Percentiles rank a stretch among this genome's conserved stretches.
phyloP scores from a whole-genome alignment of 2,113 vertebrate genomes.

The Phalacrocorax aristotelis region DNA sequence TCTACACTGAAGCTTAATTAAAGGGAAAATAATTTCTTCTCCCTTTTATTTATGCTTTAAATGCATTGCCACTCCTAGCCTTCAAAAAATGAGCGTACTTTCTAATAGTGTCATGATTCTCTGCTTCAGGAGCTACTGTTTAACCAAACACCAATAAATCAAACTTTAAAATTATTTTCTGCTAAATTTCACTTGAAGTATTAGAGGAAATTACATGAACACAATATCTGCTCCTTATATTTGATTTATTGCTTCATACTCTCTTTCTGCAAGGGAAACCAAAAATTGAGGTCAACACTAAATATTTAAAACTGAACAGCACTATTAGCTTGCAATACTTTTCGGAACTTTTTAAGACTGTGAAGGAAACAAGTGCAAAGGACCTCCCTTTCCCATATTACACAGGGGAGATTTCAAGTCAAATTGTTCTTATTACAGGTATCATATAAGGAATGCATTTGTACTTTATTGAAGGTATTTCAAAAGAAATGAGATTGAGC shows the following conservation, averaged over 20 bases:
- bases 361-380: background rate
- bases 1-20: background rate
- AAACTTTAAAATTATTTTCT: constrained; percentile 24
- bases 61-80: background rate
- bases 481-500: background rate
- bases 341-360: background rate
- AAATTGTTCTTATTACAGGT: background rate
- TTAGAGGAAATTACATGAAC: background rate
- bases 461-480: background rate
- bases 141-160: constrained; percentile 27
- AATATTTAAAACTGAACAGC: background rate
- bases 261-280: background rate
- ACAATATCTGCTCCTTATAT: background rate
- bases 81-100: background rate
- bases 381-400: background rate
- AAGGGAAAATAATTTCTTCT: background rate
- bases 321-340: background rate
- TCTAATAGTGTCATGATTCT: background rate
- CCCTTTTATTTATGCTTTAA: background rate
- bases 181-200: constrained; percentile 40
- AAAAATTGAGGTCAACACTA: background rate
- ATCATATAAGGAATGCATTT: background rate
- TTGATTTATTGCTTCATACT: constrained; percentile 2
- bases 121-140: constrained; percentile 8
- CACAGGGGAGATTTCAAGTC: background rate